A percentile compares a stretch with the other conserved stretches of the same genome.
Conservation (phyloP, 2,888 invertebrate species). For the Leptinotarsa juncta region DNA sequence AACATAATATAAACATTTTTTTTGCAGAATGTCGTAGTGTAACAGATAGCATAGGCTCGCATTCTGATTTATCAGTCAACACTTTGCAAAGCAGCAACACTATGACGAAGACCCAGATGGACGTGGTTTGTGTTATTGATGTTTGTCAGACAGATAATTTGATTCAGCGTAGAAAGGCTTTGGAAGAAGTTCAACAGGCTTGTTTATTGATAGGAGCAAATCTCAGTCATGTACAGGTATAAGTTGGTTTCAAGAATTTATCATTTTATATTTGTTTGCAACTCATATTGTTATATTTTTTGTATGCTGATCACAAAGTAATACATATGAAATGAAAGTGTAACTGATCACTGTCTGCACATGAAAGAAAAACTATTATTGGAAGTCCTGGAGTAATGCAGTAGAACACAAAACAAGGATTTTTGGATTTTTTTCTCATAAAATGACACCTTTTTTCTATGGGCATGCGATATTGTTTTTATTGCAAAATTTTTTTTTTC, state of each 20-base stretch:
- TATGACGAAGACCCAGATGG: conserved; percentile 77
- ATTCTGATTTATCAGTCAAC: conserved; percentile 72
- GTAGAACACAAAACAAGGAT: no score
- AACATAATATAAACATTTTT: conserved; percentile 40
- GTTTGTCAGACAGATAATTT: conserved; percentile 77
- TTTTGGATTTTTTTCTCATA: no score
- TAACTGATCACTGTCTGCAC: no score
- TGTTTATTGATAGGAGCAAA: conserved; percentile 83
- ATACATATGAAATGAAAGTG: no score
- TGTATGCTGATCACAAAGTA: no score
- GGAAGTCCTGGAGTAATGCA: no score
- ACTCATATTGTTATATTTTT: no score
- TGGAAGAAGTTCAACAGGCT: conserved; percentile 87
- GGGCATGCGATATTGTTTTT: no score
- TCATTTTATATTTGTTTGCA: no score
- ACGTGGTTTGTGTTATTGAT: conserved; percentile 90
- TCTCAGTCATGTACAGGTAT: conserved; percentile 86
- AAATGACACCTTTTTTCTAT: no score
- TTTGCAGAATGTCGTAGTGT: conserved; percentile 64
- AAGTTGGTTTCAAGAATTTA: background rate
- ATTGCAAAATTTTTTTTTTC: no score
- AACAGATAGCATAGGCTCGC: conserved; percentile 73
- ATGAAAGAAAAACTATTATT: no score
- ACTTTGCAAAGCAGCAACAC: conserved; percentile 63
- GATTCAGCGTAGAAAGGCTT: conserved; percentile 81